Percentiles rank a stretch among this genome's conserved stretches.
Conservation (phyloP, 2,113 vertebrate species). For the Scalopus aquaticus region DNA sequence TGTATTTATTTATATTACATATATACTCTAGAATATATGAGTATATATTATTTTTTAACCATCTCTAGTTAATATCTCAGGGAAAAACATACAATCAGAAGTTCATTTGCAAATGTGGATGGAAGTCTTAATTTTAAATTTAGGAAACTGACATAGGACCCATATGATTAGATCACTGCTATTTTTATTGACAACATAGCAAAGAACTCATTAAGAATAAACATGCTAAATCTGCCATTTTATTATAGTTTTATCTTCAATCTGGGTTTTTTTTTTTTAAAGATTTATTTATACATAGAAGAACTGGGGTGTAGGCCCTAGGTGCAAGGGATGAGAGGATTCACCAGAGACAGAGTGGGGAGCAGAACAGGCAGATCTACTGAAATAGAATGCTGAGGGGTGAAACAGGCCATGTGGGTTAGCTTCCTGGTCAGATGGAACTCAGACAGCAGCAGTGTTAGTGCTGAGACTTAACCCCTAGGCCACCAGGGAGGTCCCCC, state of each 20-base stretch:
- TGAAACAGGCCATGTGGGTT: no score
- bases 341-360: no score
- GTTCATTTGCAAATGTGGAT: neutral
- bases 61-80: neutral
- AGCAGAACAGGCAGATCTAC: no score
- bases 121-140: neutral
- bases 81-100: neutral
- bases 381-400: no score
- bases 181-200: neutral
- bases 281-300: neutral
- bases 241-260: neutral
- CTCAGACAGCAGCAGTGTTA: no score
- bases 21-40: fast-evolving
- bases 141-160: neutral
- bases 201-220: neutral
- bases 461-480: no score
- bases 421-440: no score
- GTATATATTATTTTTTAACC: no score
- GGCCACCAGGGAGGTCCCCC: no score
- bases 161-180: neutral
- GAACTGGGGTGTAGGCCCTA: no score
- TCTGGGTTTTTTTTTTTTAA: neutral
- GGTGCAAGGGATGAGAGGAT: no score
- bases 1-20: neutral
- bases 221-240: neutral